These are phyloP conservation scores for Aptenodytes patagonicus DNA, from an alignment of 2,113 vertebrate species.

Conservation along the genomic window DNA sequence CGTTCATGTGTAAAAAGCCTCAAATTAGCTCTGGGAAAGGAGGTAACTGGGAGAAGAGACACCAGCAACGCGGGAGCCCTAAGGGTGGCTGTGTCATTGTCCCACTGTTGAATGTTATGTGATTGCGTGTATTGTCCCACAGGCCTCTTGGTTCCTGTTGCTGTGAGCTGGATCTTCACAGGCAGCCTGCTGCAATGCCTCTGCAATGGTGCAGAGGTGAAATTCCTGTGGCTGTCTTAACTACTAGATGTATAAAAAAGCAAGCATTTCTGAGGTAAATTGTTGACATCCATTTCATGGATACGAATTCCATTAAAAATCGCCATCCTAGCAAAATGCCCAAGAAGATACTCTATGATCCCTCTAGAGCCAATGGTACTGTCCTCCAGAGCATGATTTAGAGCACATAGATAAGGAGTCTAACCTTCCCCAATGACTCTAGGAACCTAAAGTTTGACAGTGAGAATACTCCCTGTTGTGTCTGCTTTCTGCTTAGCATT, in stretches of 20 bases:
- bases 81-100: neutral
- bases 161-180: neutral
- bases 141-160: neutral
- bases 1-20: rapidly evolving
- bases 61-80: rapidly evolving
- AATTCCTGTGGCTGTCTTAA: neutral
- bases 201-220: neutral
- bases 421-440: neutral
- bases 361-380: neutral
- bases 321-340: neutral
- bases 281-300: neutral
- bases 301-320: neutral
- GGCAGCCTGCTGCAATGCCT: neutral
- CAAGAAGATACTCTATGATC: neutral
- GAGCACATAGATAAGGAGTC: neutral
- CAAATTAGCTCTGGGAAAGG: rapidly evolving
- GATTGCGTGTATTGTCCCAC: neutral
- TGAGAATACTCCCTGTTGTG: neutral
- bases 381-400: neutral
- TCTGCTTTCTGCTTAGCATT: neutral
- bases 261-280: neutral
- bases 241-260: neutral
- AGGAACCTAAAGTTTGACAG: neutral
- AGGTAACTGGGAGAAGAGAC: neutral
- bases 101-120: neutral